Percentiles rank a stretch among this genome's conserved stretches.
Evolutionary conservation across 2,113 vertebrate species (phyloP).

Genomic region (Gavialis gangeticus): DNA sequence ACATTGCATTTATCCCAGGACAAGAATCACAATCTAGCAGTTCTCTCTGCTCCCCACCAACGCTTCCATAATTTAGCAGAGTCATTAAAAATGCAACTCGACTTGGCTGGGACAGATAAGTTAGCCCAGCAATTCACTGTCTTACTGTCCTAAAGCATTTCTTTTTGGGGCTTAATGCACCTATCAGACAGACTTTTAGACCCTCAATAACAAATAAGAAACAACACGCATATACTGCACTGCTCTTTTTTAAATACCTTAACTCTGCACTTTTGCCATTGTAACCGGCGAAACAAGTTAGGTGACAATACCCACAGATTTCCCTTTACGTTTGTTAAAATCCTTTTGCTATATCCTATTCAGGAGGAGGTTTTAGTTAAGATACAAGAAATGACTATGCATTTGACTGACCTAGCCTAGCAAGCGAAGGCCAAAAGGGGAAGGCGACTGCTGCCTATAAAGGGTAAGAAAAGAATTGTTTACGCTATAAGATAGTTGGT

Average conservation of each 20-base stretch:
- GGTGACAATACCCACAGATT: neutral
- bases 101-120: conserved; percentile 40
- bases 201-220: neutral
- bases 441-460: neutral
- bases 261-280: neutral
- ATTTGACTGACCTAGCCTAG: neutral
- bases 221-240: neutral
- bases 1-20: no score
- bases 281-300: neutral
- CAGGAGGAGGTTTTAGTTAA: neutral
- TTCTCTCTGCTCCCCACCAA: neutral
- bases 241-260: neutral
- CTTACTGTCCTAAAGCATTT: conserved; percentile 15
- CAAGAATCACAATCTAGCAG: conserved; percentile 28
- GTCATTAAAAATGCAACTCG: conserved; percentile 53
- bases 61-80: conserved; percentile 24
- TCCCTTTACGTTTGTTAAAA: neutral
- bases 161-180: neutral
- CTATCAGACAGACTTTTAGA: neutral
- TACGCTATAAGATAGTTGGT: conserved; percentile 1
- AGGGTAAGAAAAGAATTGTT: conserved; percentile 1
- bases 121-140: conserved; percentile 41
- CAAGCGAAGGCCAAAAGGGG: conserved; percentile 30
- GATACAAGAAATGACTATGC: neutral
- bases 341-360: neutral